Percentiles rank a stretch among this genome's conserved stretches.
Evolutionary conservation across 2,888 invertebrate species (phyloP).

Genomic region (Thyatira batis): DNA sequence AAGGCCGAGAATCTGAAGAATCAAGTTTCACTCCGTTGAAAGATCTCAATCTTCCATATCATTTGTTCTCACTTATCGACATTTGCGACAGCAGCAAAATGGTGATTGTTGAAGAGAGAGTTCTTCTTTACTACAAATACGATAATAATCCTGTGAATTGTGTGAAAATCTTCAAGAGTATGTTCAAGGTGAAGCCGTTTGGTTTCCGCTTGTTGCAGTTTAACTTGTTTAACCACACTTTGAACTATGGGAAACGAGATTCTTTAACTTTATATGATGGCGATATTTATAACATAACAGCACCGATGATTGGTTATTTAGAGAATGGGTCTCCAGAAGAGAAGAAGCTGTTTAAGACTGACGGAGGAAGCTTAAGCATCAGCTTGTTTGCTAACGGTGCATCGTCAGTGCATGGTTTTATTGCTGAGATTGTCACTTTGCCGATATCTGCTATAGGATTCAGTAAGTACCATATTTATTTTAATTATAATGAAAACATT

Average conservation of each 20-base stretch:
- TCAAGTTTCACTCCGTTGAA: conserved; percentile 94
- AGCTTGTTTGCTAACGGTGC: conserved; percentile 97
- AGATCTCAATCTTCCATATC: conserved; percentile 92
- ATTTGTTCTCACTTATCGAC: conserved; percentile 96
- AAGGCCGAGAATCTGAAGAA: conserved; percentile 92
- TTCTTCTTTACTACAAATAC: conserved; percentile 97
- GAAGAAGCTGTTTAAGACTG: conserved; percentile 88
- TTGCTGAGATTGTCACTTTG: conserved; percentile 97
- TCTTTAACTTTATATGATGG: conserved; percentile 95
- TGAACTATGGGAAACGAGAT: conserved; percentile 91
- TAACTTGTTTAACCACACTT: conserved; percentile 94
- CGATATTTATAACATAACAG: conserved; percentile 93
- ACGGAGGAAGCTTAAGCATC: conserved; percentile 91
- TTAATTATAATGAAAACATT: background rate
- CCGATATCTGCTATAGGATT: conserved; percentile 96
- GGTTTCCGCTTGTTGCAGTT: conserved; percentile 95
- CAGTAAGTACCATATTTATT: conserved; percentile 83
- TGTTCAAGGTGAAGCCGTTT: conserved; percentile 91
- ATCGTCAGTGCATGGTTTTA: conserved; percentile 96
- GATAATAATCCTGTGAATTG: conserved; percentile 98
- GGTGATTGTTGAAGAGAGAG: conserved; percentile 93
- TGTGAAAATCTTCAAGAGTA: conserved; percentile 96
- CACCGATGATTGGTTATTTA: conserved; percentile 86
- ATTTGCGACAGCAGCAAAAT: conserved; percentile 98
- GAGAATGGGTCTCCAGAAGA: conserved; percentile 87